phyloP scores from a whole-genome alignment of 2,888 invertebrate genomes.

The Bhutanitis thaidina region DNA sequence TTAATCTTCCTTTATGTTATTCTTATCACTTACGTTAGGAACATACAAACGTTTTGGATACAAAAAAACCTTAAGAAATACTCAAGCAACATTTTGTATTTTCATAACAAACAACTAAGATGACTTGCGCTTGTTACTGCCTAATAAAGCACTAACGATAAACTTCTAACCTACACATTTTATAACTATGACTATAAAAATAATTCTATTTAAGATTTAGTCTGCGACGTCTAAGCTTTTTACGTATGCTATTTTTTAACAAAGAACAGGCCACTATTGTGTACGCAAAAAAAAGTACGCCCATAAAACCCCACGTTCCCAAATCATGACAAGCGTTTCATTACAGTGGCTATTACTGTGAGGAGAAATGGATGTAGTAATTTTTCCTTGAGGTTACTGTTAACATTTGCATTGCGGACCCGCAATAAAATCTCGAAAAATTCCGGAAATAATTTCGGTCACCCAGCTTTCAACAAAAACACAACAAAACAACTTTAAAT shows the following conservation, averaged over 20 bases:
- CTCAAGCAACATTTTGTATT: no score
- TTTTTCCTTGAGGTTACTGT: conserved; percentile 10
- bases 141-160: no score
- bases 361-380: conserved; percentile 17
- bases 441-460: conserved; percentile 8
- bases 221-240: conserved; percentile 8
- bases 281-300: conserved; percentile 13
- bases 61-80: no score
- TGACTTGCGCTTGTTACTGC: no score
- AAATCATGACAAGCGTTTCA: conserved; percentile 19
- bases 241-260: conserved; percentile 13
- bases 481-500: conserved; percentile 25
- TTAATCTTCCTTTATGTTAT: no score
- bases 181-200: not conserved
- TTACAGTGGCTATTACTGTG: conserved; percentile 18
- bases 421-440: conserved; percentile 12
- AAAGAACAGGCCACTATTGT: conserved; percentile 13
- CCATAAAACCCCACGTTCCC: conserved; percentile 15
- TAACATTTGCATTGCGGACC: conserved; percentile 7
- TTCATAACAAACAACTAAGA: no score
- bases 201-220: not conserved
- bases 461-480: conserved; percentile 4
- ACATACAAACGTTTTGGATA: no score
- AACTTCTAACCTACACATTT: no score
- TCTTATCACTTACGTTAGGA: no score